These are phyloP conservation scores for Cheilosia pagana DNA, from an alignment of 2,888 invertebrate genomes.

Conservation along the genomic window DNA sequence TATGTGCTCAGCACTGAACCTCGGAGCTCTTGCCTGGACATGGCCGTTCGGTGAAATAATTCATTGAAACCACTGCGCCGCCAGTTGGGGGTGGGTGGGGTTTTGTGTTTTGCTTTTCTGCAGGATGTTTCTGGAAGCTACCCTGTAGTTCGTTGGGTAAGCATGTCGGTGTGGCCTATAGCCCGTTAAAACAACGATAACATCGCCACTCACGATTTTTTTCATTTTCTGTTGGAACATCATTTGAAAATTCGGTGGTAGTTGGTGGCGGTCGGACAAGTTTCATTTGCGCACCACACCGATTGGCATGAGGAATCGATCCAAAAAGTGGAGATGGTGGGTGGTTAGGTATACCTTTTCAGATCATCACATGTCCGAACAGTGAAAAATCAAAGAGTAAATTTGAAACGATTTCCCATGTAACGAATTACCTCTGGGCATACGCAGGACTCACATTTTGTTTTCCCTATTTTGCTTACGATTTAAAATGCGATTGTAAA, in stretches of 20 bases:
- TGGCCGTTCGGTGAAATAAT: slow-evolving; percentile 67
- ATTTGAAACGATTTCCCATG: slow-evolving; percentile 9
- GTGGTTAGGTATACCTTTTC: neutral
- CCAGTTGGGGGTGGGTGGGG: slow-evolving; percentile 33
- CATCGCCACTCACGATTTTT: slow-evolving; percentile 60
- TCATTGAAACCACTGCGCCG: slow-evolving; percentile 66
- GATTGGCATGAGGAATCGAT: slow-evolving; percentile 49
- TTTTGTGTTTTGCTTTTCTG: slow-evolving; percentile 30
- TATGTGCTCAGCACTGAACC: slow-evolving; percentile 33
- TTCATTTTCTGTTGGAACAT: slow-evolving; percentile 42
- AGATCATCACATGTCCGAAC: slow-evolving; percentile 11
- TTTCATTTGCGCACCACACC: slow-evolving; percentile 60
- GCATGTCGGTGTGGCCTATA: slow-evolving; percentile 66
- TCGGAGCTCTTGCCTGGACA: slow-evolving; percentile 61
- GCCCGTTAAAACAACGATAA: slow-evolving; percentile 74
- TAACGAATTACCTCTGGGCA: slow-evolving; percentile 31
- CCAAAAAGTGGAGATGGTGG: too few species aligned
- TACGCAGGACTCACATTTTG: neutral
- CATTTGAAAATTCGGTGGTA: slow-evolving; percentile 58
- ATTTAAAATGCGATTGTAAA: slow-evolving; percentile 18
- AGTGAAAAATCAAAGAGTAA: slow-evolving; percentile 43
- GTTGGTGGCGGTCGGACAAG: slow-evolving; percentile 54
- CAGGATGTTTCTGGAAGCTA: slow-evolving; percentile 59
- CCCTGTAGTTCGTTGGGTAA: slow-evolving; percentile 50
- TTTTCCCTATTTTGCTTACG: neutral